Evolutionary conservation across 2,888 invertebrate genomes (phyloP).

Genomic region (Platerodrilus igneus): DNA sequence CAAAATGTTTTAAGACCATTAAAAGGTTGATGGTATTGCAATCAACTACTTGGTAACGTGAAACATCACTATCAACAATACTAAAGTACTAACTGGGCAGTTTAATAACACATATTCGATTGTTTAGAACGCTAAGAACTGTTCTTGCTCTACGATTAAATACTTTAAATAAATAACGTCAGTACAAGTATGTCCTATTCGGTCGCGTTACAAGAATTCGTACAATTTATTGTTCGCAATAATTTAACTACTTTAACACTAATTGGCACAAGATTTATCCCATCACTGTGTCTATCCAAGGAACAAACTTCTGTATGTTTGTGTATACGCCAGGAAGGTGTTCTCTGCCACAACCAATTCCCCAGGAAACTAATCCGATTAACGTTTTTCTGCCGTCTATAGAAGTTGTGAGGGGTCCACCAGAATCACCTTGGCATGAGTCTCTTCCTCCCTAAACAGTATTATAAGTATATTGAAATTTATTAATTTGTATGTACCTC

Average conservation of each 20-base stretch:
- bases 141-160: too few species aligned
- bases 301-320: constrained; percentile 87
- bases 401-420: constrained; percentile 82
- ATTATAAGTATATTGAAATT: not conserved
- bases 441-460: constrained; percentile 60
- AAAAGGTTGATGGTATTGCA: too few species aligned
- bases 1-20: too few species aligned
- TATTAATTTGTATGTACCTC: constrained; percentile 54
- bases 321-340: constrained; percentile 89
- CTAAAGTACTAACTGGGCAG: too few species aligned
- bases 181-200: too few species aligned
- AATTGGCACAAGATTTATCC: constrained; percentile 45
- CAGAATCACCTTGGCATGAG: constrained; percentile 75
- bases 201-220: too few species aligned
- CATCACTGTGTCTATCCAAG: constrained; percentile 85
- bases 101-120: too few species aligned
- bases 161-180: too few species aligned
- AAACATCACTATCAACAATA: too few species aligned
- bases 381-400: constrained; percentile 81
- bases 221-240: constrained; percentile 9
- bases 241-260: constrained; percentile 24
- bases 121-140: too few species aligned
- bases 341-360: constrained; percentile 85
- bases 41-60: too few species aligned
- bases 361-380: constrained; percentile 87